Conservation (phyloP, 2,797 vertebrate genomes). For the Botia kubotai region DNA sequence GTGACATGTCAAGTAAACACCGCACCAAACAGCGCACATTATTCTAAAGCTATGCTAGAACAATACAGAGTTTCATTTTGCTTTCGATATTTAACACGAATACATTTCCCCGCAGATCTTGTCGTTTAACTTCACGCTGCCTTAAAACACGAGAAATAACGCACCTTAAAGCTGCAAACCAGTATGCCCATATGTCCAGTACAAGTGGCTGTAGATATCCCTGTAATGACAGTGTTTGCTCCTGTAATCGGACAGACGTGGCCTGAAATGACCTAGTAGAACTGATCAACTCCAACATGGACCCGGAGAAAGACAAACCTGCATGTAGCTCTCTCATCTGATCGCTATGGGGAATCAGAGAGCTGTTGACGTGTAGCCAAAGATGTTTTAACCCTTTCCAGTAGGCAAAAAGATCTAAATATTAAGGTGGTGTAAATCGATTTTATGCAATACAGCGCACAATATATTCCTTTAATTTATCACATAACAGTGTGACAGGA, state of each 20-base stretch:
- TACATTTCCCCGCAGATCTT: not conserved
- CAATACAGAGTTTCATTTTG: conserved; percentile 9
- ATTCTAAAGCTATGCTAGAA: not conserved
- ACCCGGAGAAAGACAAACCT: conserved; percentile 33
- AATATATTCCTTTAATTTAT: too few relatives aligned
- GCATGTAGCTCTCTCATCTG: conserved; percentile 48
- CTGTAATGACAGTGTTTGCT: not conserved
- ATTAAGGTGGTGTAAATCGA: not conserved
- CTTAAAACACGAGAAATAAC: conserved; percentile 1
- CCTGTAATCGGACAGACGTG: conserved; percentile 37
- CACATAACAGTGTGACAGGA: too few relatives aligned
- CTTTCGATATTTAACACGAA: conserved; percentile 5
- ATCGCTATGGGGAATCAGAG: conserved; percentile 63
- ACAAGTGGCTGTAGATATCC: not conserved
- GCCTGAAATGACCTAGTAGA: conserved; percentile 56
- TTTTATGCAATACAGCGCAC: too few relatives aligned
- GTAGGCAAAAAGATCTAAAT: not conserved
- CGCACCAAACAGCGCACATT: not conserved
- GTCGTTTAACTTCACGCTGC: not conserved
- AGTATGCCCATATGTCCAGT: not conserved
- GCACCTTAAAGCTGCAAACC: conserved; percentile 21
- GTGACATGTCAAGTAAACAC: not conserved
- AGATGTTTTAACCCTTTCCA: conserved; percentile 38
- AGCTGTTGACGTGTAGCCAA: conserved; percentile 47
- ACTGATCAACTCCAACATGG: conserved; percentile 50